phyloP scores from a whole-genome alignment of 1,140 invertebrate species.

The Pomacea maculata region DNA sequence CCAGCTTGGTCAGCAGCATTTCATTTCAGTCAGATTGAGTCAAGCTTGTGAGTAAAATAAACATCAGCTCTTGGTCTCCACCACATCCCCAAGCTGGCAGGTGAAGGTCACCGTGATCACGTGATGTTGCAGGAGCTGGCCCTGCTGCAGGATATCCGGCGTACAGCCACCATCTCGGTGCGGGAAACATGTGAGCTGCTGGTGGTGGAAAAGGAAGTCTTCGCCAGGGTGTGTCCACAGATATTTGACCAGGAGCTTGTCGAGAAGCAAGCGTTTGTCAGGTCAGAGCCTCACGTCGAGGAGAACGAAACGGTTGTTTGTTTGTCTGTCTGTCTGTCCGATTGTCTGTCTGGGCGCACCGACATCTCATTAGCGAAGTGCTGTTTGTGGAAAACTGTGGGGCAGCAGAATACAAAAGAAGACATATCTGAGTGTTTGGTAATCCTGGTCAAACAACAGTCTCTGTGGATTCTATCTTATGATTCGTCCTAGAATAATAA shows the following conservation, averaged over 20 bases:
- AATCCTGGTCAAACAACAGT: neutral
- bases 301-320: neutral
- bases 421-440: neutral
- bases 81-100: too few species aligned
- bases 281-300: slow-evolving; percentile 24
- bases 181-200: slow-evolving; percentile 55
- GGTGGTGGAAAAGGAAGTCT: slow-evolving; percentile 56
- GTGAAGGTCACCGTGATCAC: neutral
- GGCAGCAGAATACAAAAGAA: neutral
- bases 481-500: neutral
- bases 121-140: slow-evolving; percentile 49
- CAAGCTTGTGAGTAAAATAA: too few species aligned
- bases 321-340: neutral
- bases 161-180: slow-evolving; percentile 52
- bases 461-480: neutral
- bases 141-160: slow-evolving; percentile 46
- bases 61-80: too few species aligned
- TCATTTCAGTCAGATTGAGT: too few species aligned
- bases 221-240: slow-evolving; percentile 53
- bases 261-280: slow-evolving; percentile 52
- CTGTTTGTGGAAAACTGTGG: neutral
- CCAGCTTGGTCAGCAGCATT: too few species aligned
- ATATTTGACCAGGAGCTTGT: slow-evolving; percentile 58
- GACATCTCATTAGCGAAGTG: neutral
- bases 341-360: neutral